phyloP scores from a whole-genome alignment of 2,797 vertebrate species.

The Cottoperca gobio region DNA sequence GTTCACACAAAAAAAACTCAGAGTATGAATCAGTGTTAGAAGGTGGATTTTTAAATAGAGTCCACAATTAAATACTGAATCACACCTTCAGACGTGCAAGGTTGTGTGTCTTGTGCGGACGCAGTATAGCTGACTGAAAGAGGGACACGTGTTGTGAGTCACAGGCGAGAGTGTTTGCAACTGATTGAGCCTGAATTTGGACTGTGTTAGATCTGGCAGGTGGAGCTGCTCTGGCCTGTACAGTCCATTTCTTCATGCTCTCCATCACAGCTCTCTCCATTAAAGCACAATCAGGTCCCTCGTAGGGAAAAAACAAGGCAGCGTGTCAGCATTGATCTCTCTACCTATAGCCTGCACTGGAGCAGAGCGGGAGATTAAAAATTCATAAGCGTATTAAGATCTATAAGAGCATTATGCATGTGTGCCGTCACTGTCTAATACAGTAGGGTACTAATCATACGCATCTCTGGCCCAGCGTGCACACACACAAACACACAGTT shows the following conservation, averaged over 20 bases:
- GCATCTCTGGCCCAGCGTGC: constrained; percentile 46
- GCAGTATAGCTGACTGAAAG: not conserved
- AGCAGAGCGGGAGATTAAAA: constrained; percentile 78
- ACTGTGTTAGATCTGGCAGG: constrained; percentile 41
- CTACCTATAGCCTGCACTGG: constrained; percentile 69
- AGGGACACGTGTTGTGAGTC: constrained; percentile 28
- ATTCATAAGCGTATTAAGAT: constrained; percentile 83
- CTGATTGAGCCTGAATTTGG: constrained; percentile 53
- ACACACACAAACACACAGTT: constrained; percentile 32
- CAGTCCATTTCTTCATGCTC: constrained; percentile 45
- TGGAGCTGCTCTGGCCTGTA: constrained; percentile 42
- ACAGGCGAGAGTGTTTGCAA: constrained; percentile 25
- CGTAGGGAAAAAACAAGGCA: constrained; percentile 39
- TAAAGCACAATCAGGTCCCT: constrained; percentile 68
- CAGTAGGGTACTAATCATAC: constrained; percentile 71
- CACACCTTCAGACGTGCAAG: constrained; percentile 29
- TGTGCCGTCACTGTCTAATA: constrained; percentile 71
- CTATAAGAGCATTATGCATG: constrained; percentile 82
- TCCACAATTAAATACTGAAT: constrained; percentile 34
- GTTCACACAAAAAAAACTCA: constrained; percentile 42
- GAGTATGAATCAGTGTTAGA: constrained; percentile 31
- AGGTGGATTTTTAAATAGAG: constrained; percentile 32
- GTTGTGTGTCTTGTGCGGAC: constrained; percentile 2
- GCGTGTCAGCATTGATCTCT: constrained; percentile 69
- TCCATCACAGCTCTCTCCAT: constrained; percentile 53